Percentiles rank a stretch among this genome's conserved stretches.
These are phyloP conservation scores for Orgyia antiqua DNA, from an alignment of 2,888 invertebrate genomes.

Conservation along the genomic window DNA sequence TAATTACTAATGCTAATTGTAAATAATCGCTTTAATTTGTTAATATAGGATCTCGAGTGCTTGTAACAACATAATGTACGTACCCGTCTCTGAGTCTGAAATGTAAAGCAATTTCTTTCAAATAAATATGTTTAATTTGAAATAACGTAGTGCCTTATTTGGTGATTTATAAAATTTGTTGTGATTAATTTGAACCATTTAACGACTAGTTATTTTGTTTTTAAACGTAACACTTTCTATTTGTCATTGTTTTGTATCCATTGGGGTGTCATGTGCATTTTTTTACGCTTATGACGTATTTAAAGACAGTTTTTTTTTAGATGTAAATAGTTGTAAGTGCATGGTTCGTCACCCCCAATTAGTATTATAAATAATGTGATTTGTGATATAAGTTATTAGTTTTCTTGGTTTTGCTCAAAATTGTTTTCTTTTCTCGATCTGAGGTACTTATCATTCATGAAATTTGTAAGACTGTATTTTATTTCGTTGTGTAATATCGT, in stretches of 20 bases:
- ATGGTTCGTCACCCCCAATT: slow-evolving; percentile 43
- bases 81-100: slow-evolving; percentile 36
- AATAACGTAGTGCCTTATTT: slow-evolving; percentile 59
- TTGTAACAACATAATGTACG: slow-evolving; percentile 34
- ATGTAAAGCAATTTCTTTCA: slow-evolving; percentile 30
- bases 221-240: too few relatives aligned
- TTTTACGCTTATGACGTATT: too few relatives aligned
- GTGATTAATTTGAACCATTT: slow-evolving; percentile 9
- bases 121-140: slow-evolving; percentile 21
- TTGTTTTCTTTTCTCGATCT: slow-evolving; percentile 53
- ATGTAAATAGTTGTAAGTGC: slow-evolving; percentile 27
- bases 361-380: too few relatives aligned
- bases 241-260: too few relatives aligned
- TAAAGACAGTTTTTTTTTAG: too few relatives aligned
- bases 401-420: slow-evolving; percentile 65
- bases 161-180: slow-evolving; percentile 20
- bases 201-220: too few relatives aligned
- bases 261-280: too few relatives aligned
- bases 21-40: slow-evolving; percentile 40
- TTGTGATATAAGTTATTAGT: slow-evolving; percentile 67
- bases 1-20: slow-evolving; percentile 33
- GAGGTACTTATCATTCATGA: slow-evolving; percentile 74
- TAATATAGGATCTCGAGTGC: slow-evolving; percentile 30
- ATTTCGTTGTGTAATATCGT: slow-evolving; percentile 74
- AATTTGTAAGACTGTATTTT: slow-evolving; percentile 77